Percentiles rank a stretch among this genome's conserved stretches.
These are phyloP conservation scores for Psephotus haematonotus DNA, from an alignment of 2,113 vertebrate species.

Conservation along the genomic window DNA sequence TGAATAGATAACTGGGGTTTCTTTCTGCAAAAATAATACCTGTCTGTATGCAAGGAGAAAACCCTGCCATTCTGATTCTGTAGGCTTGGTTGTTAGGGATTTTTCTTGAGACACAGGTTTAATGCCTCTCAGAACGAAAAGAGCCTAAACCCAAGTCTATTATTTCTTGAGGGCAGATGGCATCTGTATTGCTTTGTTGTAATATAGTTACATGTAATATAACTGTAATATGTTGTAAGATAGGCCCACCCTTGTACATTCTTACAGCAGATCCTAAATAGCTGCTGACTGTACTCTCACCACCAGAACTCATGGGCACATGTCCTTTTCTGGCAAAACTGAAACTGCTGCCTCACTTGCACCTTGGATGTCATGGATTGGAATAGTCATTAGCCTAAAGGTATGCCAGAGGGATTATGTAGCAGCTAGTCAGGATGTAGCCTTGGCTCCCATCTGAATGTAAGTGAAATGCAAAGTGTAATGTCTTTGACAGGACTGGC, in stretches of 20 bases:
- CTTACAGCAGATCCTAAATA: background rate
- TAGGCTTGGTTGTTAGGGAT: background rate
- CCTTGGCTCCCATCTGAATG: background rate
- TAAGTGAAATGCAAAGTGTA: background rate
- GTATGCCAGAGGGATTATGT: background rate
- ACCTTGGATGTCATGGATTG: background rate
- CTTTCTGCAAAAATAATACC: background rate
- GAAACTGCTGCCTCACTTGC: background rate
- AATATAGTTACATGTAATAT: background rate
- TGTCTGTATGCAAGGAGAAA: background rate
- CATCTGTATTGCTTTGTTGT: background rate
- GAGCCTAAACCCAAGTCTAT: background rate
- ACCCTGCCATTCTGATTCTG: background rate
- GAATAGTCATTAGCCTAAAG: background rate
- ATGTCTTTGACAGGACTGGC: background rate
- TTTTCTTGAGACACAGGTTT: background rate
- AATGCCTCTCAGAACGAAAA: background rate
- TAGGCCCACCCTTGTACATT: background rate
- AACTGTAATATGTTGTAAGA: background rate
- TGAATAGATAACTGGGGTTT: background rate
- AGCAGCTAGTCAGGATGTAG: background rate
- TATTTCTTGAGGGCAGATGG: background rate
- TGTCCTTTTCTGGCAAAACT: background rate
- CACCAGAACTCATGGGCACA: background rate
- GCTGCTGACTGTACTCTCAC: background rate